Percentiles rank a stretch among this genome's conserved stretches.
These are phyloP conservation scores for Potamarius usumacintae DNA, from an alignment of 2,113 vertebrate genomes.

Conservation along the genomic window DNA sequence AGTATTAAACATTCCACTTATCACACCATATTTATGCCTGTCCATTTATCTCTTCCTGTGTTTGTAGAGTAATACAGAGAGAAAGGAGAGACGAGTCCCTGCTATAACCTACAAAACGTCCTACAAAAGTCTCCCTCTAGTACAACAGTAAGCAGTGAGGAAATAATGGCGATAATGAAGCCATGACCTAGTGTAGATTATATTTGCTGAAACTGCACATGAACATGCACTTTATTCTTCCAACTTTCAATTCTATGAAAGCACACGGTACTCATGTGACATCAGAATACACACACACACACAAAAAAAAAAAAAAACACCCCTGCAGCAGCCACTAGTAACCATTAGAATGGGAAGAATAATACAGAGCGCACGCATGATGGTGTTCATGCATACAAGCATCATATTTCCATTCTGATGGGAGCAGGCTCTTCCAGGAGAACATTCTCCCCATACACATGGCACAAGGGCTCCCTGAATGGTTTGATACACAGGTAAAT, in stretches of 20 bases:
- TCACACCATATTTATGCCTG: conserved; percentile 7
- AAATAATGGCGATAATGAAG: neutral
- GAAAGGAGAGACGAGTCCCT: neutral
- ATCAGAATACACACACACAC: neutral
- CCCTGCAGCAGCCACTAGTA: neutral
- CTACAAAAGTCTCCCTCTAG: conserved; percentile 6
- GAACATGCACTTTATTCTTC: neutral
- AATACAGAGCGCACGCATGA: neutral
- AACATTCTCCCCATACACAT: neutral
- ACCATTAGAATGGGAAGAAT: neutral
- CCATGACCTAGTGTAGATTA: conserved; percentile 1
- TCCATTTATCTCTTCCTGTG: neutral
- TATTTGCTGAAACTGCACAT: neutral
- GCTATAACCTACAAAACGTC: conserved; percentile 9
- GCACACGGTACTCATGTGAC: conserved; percentile 1
- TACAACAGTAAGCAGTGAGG: conserved; percentile 17
- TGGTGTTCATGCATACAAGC: neutral
- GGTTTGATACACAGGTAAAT: neutral
- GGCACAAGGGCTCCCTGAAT: neutral
- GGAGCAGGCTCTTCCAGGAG: neutral
- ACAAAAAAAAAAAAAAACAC: too few relatives aligned
- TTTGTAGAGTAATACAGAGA: conserved; percentile 1
- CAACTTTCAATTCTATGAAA: neutral
- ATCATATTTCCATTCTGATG: neutral
- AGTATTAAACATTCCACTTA: conserved; percentile 7